A percentile compares a stretch with the other conserved stretches of the same genome.
Evolutionary conservation across 2,797 vertebrate species (phyloP).

Genomic region (Sitta carolinensis): DNA sequence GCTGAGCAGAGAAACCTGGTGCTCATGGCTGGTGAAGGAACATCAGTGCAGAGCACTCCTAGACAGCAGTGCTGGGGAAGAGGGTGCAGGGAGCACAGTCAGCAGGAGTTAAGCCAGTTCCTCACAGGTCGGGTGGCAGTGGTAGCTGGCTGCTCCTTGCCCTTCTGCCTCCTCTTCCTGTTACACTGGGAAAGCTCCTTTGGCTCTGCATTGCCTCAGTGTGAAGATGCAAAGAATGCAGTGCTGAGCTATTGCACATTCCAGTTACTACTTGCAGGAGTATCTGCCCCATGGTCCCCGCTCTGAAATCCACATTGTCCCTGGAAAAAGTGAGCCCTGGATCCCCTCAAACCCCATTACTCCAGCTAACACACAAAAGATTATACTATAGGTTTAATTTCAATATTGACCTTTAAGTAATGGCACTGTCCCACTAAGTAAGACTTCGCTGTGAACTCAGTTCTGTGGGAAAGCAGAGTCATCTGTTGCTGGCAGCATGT

Average conservation of each 20-base stretch:
- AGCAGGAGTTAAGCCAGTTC: background rate
- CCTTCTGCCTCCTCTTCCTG: background rate
- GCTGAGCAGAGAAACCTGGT: background rate
- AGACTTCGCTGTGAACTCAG: background rate
- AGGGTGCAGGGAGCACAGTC: background rate
- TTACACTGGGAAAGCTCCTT: background rate
- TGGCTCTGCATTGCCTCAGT: background rate
- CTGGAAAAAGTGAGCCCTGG: background rate
- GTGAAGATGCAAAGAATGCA: background rate
- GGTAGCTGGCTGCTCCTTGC: background rate
- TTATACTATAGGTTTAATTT: background rate
- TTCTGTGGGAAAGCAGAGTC: background rate
- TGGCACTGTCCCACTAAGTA: background rate
- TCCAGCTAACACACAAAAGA: background rate
- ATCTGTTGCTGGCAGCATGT: background rate
- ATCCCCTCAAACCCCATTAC: background rate
- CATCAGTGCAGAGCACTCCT: background rate
- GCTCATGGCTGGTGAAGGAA: background rate
- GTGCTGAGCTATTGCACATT: background rate
- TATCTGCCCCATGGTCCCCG: background rate
- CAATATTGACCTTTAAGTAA: background rate
- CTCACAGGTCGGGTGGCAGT: background rate
- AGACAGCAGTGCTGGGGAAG: background rate
- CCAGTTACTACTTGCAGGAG: background rate
- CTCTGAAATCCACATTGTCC: background rate